phyloP scores from a whole-genome alignment of 92 coral and sea anemone genomes.

The Galaxea fascicularis region DNA sequence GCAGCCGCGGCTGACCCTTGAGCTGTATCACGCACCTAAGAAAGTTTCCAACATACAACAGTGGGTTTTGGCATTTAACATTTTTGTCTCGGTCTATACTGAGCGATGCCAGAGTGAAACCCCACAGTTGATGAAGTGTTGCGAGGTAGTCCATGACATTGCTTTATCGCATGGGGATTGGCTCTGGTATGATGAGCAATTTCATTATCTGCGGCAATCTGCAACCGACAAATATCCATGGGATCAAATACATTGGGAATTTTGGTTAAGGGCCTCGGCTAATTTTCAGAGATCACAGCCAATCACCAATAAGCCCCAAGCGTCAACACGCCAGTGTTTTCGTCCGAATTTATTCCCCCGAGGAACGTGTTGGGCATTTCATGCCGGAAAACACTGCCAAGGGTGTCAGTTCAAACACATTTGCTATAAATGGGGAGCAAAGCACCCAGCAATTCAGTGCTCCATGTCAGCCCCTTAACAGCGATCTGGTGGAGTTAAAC shows the following conservation, averaged over 20 bases:
- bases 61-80: not conserved
- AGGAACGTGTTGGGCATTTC: slow-evolving; percentile 6
- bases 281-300: not conserved
- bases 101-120: not conserved
- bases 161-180: not conserved
- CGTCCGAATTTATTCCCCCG: not conserved
- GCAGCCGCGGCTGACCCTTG: not conserved
- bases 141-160: not conserved
- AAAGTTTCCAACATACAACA: not conserved
- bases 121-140: not conserved
- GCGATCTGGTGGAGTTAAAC: not conserved
- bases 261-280: not conserved
- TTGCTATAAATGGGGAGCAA: slow-evolving; percentile 17
- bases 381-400: not conserved
- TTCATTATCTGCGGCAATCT: not conserved
- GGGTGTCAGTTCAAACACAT: slow-evolving; percentile 24
- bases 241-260: slow-evolving; percentile 10
- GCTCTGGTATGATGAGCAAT: slow-evolving; percentile 4
- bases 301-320: not conserved
- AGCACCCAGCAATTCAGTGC: slow-evolving; percentile 8
- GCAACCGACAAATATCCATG: not conserved
- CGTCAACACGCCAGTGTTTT: not conserved
- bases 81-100: not conserved
- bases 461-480: not conserved
- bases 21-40: not conserved